phyloP scores from a whole-genome alignment of 2,888 invertebrate genomes.

The Auanema freiburgensis region DNA sequence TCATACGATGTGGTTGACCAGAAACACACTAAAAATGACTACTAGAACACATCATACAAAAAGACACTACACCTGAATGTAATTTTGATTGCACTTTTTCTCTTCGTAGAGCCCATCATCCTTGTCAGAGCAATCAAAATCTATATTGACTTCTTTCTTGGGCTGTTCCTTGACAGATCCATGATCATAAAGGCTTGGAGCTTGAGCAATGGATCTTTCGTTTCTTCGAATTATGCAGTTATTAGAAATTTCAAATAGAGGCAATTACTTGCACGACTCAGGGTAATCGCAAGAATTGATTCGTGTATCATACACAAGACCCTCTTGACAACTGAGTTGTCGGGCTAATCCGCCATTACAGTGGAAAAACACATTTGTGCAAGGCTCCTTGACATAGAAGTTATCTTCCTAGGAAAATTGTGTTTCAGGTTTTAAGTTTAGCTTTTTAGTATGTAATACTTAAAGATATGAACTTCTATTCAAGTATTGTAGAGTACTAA shows the following conservation, averaged over 20 bases:
- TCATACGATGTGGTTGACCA: slow-evolving; percentile 14
- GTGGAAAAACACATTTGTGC: slow-evolving; percentile 20
- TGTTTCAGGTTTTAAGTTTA: no score
- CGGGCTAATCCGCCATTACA: slow-evolving; percentile 21
- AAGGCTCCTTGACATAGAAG: slow-evolving; percentile 21
- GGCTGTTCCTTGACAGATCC: background rate
- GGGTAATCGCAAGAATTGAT: slow-evolving; percentile 29
- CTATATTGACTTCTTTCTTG: slow-evolving; percentile 17
- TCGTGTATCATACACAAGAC: slow-evolving; percentile 30
- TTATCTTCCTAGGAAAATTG: slow-evolving; percentile 20
- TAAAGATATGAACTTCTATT: no score
- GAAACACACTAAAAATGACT: slow-evolving; percentile 16
- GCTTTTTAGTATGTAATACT: no score
- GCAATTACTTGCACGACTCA: slow-evolving; percentile 26
- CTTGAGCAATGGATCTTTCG: background rate
- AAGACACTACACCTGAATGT: slow-evolving; percentile 17
- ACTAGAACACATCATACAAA: background rate
- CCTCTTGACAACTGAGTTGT: slow-evolving; percentile 14
- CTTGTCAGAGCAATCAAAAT: slow-evolving; percentile 31
- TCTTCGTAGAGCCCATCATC: slow-evolving; percentile 26
- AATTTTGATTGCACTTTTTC: slow-evolving; percentile 29
- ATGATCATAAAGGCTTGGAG: background rate
- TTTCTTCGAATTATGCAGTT: slow-evolving; percentile 1
- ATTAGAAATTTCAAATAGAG: background rate
- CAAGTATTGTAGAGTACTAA: no score